These are phyloP conservation scores for Monopis laevigella DNA, from an alignment of 2,888 invertebrate genomes.

Conservation along the genomic window DNA sequence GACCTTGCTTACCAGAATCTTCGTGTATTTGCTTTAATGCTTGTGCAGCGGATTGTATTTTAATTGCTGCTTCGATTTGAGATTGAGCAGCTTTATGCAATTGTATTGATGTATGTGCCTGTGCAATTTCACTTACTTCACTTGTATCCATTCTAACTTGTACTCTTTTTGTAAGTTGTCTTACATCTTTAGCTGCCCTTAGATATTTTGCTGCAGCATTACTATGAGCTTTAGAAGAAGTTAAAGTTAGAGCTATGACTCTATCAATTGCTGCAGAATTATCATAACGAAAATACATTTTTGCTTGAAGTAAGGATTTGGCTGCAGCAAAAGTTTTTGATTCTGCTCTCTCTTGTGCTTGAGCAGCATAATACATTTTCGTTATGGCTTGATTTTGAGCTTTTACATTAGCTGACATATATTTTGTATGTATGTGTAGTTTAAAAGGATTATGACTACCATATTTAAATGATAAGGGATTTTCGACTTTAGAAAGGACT, in stretches of 20 bases:
- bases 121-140: too few species aligned
- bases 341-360: background rate
- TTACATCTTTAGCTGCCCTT: background rate
- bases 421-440: too few species aligned
- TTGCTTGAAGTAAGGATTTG: background rate
- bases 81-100: too few species aligned
- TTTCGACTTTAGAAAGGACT: too few species aligned
- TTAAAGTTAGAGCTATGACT: background rate
- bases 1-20: conserved; percentile 1
- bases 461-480: too few species aligned
- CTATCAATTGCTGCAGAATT: background rate
- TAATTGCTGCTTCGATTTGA: background rate
- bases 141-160: too few species aligned
- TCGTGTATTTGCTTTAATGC: background rate
- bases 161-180: too few species aligned
- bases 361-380: background rate
- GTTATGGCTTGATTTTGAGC: background rate
- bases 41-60: conserved; percentile 4
- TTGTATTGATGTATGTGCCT: too few species aligned
- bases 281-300: too few species aligned
- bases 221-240: background rate
- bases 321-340: background rate
- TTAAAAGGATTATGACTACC: too few species aligned
- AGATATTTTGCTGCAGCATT: conserved; percentile 3
- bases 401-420: background rate